These are phyloP conservation scores for Phyllotis vaccarum DNA, from an alignment of 2,797 vertebrate genomes.

Conservation along the genomic window DNA sequence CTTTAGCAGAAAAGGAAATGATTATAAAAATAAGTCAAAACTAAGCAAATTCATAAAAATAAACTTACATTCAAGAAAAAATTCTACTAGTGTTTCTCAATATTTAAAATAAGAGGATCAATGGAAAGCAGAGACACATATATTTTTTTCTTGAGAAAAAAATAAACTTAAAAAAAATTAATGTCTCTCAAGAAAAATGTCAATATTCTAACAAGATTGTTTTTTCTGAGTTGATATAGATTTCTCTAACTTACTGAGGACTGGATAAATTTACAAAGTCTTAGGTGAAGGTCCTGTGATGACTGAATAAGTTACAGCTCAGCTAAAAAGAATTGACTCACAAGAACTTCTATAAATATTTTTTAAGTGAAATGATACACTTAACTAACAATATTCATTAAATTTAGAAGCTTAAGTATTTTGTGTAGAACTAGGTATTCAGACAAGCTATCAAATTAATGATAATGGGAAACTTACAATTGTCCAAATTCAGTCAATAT, in stretches of 20 bases:
- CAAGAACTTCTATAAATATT: background rate
- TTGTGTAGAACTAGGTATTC: background rate
- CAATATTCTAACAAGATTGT: background rate
- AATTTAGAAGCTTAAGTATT: background rate
- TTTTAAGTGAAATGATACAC: background rate
- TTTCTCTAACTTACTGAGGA: background rate
- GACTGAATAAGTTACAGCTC: constrained; percentile 8
- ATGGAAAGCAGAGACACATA: background rate
- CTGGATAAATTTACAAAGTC: constrained; percentile 12
- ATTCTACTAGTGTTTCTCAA: background rate
- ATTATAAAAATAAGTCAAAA: background rate
- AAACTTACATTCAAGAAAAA: background rate
- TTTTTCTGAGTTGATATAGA: background rate
- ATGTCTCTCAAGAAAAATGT: background rate
- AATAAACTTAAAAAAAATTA: background rate
- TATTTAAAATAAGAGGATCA: constrained; percentile 9
- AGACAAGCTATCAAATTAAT: background rate
- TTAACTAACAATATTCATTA: background rate
- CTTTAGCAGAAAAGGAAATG: background rate
- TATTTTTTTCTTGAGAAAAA: background rate
- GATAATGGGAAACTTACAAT: background rate
- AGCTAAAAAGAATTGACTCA: background rate
- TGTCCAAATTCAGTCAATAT: background rate
- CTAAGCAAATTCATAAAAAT: background rate
- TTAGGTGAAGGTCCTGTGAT: background rate